Conservation (phyloP, 2,113 vertebrate genomes). For the Cottus gobio region DNA sequence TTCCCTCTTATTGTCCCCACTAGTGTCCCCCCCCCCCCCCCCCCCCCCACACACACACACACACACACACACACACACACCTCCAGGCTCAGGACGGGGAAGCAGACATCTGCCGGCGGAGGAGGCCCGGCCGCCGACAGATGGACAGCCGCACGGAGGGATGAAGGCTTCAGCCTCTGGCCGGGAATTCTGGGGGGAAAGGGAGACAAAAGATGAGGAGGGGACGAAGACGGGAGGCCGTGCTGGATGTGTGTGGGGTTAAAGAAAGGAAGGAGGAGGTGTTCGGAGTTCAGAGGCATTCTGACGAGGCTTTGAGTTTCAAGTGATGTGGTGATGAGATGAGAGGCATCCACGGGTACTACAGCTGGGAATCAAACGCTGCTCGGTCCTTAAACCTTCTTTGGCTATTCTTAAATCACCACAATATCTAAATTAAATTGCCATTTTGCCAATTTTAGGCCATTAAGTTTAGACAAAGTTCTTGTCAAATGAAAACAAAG, state of each 20-base stretch:
- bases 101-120: constrained; percentile 66
- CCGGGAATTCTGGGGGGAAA: constrained; percentile 70
- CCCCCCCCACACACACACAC: no score
- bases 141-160: constrained; percentile 64
- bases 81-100: constrained; percentile 20
- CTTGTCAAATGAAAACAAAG: background rate
- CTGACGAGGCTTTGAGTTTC: constrained; percentile 3
- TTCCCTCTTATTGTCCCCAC: constrained; percentile 41
- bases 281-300: constrained; percentile 44
- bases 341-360: background rate
- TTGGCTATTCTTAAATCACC: background rate
- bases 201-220: constrained; percentile 66
- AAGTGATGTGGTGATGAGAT: background rate
- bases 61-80: constrained; percentile 7
- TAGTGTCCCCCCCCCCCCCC: no score
- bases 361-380: background rate
- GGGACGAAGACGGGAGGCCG: constrained; percentile 43
- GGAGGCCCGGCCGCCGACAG: constrained; percentile 63
- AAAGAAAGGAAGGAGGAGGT: constrained; percentile 43
- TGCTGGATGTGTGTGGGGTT: constrained; percentile 9
- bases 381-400: background rate
- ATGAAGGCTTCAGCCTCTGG: constrained; percentile 56
- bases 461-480: background rate
- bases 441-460: background rate
- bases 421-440: background rate